Percentiles rank a stretch among this genome's conserved stretches.
Evolutionary conservation across 2,888 invertebrate genomes (phyloP).

Genomic region (Ypsolopha scabrella): DNA sequence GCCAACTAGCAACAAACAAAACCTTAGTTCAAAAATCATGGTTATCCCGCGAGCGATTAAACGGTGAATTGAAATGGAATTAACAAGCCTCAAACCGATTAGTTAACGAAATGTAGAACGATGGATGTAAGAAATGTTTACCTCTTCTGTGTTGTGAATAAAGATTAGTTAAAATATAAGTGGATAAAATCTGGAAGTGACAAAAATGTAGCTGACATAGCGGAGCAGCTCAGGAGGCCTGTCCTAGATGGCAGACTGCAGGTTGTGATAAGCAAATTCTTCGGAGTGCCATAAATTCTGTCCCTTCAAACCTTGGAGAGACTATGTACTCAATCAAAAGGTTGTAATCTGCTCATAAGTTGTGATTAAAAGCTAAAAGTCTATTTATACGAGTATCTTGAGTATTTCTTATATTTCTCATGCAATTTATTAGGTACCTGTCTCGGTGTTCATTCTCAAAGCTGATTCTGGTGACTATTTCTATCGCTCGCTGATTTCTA

Average conservation of each 20-base stretch:
- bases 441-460: slow-evolving; percentile 23
- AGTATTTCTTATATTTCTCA: slow-evolving; percentile 24
- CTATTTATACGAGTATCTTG: slow-evolving; percentile 42
- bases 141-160: slow-evolving; percentile 68
- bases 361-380: slow-evolving; percentile 51
- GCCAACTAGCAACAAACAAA: slow-evolving; percentile 43
- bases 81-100: slow-evolving; percentile 17
- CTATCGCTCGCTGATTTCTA: slow-evolving; percentile 44
- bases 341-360: slow-evolving; percentile 54
- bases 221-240: neutral
- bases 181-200: slow-evolving; percentile 16
- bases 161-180: slow-evolving; percentile 33
- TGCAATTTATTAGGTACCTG: slow-evolving; percentile 24
- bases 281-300: slow-evolving; percentile 25
- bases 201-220: slow-evolving; percentile 31
- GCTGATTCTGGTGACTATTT: slow-evolving; percentile 22
- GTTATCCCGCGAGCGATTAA: neutral
- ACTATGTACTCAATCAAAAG: slow-evolving; percentile 24
- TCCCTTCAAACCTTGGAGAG: slow-evolving; percentile 26
- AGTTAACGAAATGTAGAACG: slow-evolving; percentile 48
- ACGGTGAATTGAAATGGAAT: slow-evolving; percentile 35
- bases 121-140: slow-evolving; percentile 52
- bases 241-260: slow-evolving; percentile 17
- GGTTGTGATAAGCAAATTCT: slow-evolving; percentile 51
- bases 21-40: slow-evolving; percentile 25